Percentiles rank a stretch among this genome's conserved stretches.
Conservation (phyloP, 2,888 invertebrate genomes). For the Drosophila niveifrons region DNA sequence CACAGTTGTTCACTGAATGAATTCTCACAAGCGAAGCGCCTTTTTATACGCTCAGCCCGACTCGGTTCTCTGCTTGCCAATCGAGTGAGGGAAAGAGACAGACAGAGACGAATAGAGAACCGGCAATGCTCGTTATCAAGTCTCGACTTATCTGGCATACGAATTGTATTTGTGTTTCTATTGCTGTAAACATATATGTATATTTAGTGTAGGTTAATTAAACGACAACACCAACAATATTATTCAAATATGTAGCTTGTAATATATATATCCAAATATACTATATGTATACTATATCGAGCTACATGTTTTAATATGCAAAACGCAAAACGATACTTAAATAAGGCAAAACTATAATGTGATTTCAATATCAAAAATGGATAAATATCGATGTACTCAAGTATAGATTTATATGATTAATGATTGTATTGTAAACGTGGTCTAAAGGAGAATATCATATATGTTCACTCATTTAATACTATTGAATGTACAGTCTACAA, state of each 20-base stretch:
- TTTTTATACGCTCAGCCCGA: conserved; percentile 51
- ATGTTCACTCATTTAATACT: no score
- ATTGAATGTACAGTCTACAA: no score
- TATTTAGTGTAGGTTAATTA: conserved; percentile 14
- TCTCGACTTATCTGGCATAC: conserved; percentile 22
- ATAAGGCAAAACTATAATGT: background rate
- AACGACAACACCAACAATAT: background rate
- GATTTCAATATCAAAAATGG: no score
- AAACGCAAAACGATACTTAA: background rate
- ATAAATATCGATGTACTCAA: no score
- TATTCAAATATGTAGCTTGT: background rate
- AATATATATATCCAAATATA: no score
- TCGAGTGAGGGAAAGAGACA: conserved; percentile 5
- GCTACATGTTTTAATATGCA: no score
- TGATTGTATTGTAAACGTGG: no score
- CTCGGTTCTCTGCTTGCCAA: background rate
- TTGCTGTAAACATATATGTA: background rate
- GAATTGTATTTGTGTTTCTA: background rate
- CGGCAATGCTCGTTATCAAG: conserved; percentile 13
- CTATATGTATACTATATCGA: no score
- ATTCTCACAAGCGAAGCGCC: background rate
- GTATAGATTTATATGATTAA: no score
- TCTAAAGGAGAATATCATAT: no score
- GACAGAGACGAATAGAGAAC: background rate
- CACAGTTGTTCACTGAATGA: conserved; percentile 43